Evolutionary conservation across 30 jellyfish, hydroid and myxozoan species (phyloP).

Genomic region (Turritopsis dohrnii): DNA sequence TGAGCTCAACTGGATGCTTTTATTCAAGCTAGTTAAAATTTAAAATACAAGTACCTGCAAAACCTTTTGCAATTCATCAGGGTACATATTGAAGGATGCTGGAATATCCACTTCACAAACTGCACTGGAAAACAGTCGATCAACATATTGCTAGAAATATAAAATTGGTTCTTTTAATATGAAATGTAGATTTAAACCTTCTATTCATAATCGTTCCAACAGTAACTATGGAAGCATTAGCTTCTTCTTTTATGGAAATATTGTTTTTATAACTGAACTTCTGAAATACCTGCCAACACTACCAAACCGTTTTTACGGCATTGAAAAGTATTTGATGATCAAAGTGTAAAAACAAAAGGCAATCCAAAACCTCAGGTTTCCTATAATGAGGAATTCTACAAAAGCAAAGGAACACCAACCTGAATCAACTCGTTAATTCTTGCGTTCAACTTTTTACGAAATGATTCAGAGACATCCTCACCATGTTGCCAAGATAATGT

Average conservation of each 20-base stretch:
- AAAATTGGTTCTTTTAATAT: too few relatives aligned
- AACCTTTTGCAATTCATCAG: conserved; percentile 73
- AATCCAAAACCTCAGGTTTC: too few relatives aligned
- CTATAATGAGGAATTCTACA: too few relatives aligned
- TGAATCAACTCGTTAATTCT: conserved; percentile 58
- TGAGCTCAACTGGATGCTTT: neutral
- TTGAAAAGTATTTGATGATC: too few relatives aligned
- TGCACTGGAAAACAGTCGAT: conserved; percentile 46
- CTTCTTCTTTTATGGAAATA: too few relatives aligned
- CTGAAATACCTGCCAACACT: too few relatives aligned
- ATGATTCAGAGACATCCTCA: conserved; percentile 82
- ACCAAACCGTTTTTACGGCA: too few relatives aligned
- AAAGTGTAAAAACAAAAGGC: too few relatives aligned
- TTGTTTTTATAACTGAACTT: too few relatives aligned
- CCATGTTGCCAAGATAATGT: conserved; percentile 95
- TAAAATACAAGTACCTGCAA: conserved; percentile 49
- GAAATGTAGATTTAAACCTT: too few relatives aligned
- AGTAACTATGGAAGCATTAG: too few relatives aligned
- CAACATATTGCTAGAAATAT: conserved; percentile 52
- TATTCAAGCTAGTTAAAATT: neutral
- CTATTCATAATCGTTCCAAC: too few relatives aligned
- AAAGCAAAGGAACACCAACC: conserved; percentile 45
- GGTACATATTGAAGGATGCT: conserved; percentile 58
- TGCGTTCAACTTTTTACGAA: conserved; percentile 59
- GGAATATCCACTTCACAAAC: conserved; percentile 92